Evolutionary conservation across 2,888 invertebrate genomes (phyloP).

Genomic region (Rhagonycha lutea): DNA sequence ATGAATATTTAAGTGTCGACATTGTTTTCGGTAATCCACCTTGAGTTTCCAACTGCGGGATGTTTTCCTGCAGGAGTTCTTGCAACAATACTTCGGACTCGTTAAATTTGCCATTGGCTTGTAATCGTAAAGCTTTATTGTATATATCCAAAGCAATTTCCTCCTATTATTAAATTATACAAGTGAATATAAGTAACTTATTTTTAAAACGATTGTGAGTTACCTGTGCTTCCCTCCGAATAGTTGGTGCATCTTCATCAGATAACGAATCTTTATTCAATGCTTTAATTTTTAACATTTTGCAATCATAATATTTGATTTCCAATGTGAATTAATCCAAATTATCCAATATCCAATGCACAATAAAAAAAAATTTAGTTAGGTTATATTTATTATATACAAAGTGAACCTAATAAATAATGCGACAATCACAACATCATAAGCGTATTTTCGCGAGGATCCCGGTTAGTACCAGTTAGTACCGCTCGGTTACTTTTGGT

Average conservation of each 20-base stretch:
- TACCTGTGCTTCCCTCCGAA: slow-evolving; percentile 66
- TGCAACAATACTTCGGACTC: slow-evolving; percentile 72
- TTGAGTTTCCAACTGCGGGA: slow-evolving; percentile 58
- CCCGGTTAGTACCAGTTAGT: too few relatives aligned
- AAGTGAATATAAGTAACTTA: background rate
- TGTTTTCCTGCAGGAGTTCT: slow-evolving; percentile 65
- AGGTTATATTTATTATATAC: too few relatives aligned
- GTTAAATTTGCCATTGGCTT: slow-evolving; percentile 66
- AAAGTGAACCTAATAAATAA: too few relatives aligned
- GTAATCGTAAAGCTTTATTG: slow-evolving; percentile 73
- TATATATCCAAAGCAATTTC: slow-evolving; percentile 81
- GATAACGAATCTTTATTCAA: slow-evolving; percentile 60
- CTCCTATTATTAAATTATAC: slow-evolving; percentile 58
- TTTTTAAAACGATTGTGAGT: slow-evolving; percentile 5
- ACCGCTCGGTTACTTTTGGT: too few relatives aligned
- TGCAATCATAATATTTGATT: slow-evolving; percentile 6
- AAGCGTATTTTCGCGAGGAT: too few relatives aligned
- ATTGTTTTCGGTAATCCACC: slow-evolving; percentile 63
- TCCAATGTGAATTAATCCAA: too few relatives aligned
- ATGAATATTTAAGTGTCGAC: slow-evolving; percentile 80
- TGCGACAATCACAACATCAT: too few relatives aligned
- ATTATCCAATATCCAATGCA: too few relatives aligned
- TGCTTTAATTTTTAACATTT: slow-evolving; percentile 60
- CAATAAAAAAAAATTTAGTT: too few relatives aligned
- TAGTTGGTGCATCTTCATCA: slow-evolving; percentile 60